A percentile compares a stretch with the other conserved stretches of the same genome.
Conservation (phyloP, 2,797 vertebrate species). For the Cheirogaleus major region DNA sequence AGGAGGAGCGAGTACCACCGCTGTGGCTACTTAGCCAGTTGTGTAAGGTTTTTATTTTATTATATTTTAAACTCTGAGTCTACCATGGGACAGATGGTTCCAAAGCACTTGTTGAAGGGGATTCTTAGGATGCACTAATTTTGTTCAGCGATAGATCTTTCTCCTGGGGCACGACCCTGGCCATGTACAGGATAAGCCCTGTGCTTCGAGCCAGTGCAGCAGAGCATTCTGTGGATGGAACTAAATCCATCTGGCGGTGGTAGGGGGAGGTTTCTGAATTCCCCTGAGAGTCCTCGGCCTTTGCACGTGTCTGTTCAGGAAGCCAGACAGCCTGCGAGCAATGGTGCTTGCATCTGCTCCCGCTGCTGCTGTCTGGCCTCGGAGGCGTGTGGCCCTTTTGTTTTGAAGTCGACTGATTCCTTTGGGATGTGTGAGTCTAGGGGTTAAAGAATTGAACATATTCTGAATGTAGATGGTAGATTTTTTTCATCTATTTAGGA, state of each 20-base stretch:
- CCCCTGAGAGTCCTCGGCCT: not conserved
- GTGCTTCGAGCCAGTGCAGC: rapidly evolving
- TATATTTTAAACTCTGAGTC: not conserved
- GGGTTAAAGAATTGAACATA: not conserved
- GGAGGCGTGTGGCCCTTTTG: not conserved
- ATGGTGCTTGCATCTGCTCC: not conserved
- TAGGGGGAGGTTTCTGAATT: not conserved
- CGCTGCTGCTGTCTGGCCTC: not conserved
- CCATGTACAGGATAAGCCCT: not conserved
- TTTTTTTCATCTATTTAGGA: not conserved
- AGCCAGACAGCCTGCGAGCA: not conserved
- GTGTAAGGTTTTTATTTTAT: not conserved
- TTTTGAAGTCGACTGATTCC: not conserved
- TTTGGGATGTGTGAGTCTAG: not conserved
- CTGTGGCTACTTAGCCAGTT: not conserved
- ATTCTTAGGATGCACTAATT: not conserved
- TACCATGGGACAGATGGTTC: not conserved
- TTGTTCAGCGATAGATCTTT: not conserved
- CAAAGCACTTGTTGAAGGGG: not conserved
- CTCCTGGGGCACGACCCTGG: not conserved
- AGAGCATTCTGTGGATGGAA: not conserved
- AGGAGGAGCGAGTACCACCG: no score
- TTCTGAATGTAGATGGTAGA: not conserved
- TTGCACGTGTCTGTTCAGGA: not conserved
- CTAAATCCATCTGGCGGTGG: not conserved